A percentile compares a stretch with the other conserved stretches of the same genome.
phyloP scores from a whole-genome alignment of 2,888 invertebrate genomes.

The Escarpia spicata region DNA sequence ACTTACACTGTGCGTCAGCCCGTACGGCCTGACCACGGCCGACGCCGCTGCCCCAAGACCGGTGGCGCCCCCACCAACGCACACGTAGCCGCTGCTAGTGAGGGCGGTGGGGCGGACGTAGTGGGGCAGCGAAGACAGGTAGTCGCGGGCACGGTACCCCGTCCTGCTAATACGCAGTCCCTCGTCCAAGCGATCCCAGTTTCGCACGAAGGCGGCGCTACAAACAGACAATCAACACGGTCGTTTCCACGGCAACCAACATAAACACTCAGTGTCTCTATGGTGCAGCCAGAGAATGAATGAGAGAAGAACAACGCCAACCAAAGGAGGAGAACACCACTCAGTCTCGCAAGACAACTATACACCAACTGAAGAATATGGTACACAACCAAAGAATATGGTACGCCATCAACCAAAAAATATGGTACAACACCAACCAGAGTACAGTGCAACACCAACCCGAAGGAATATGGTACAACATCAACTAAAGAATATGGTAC shows the following conservation, averaged over 20 bases:
- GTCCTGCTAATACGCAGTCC: not conserved
- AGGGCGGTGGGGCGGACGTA: not conserved
- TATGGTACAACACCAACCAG: not conserved
- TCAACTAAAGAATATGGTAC: not conserved
- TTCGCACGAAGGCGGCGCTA: not conserved
- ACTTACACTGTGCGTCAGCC: constrained; percentile 16
- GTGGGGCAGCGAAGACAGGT: not conserved
- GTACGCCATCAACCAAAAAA: not conserved
- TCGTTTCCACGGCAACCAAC: not conserved
- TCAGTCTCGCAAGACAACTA: not conserved
- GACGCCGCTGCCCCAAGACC: not conserved
- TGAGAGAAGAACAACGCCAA: not conserved
- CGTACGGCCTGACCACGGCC: not conserved
- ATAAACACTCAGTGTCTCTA: not conserved
- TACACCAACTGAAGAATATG: not conserved
- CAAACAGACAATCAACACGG: constrained; percentile 11
- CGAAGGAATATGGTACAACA: not conserved
- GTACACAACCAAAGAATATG: not conserved
- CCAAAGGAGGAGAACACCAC: not conserved
- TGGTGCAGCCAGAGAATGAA: not conserved
- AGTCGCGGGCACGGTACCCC: not conserved
- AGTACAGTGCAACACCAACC: not conserved
- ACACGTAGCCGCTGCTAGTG: not conserved
- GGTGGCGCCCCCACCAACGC: not conserved
- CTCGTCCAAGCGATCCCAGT: constrained; percentile 6